Base-by-base conservation (phyloP, 2,888 invertebrate species). In the Spicauda simplicius region DNA sequence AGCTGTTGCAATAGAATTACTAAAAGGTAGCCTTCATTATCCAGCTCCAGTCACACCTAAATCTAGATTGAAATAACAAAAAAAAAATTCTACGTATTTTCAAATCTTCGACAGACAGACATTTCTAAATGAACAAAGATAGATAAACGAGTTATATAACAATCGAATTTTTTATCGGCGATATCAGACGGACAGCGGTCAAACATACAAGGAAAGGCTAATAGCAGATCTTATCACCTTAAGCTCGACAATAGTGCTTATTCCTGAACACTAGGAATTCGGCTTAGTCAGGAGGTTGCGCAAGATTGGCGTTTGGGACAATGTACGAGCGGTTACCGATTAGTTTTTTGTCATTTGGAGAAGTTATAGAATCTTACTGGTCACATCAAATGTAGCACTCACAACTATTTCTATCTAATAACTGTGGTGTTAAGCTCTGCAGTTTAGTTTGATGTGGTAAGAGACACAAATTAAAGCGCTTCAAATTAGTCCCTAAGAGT, bases 261-360 rank as follows among this genome's bases (percentile, higher is more conserved):
- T 58, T 16, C 45, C 45, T 10, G 56, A 48, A n/a, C 41, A 20
- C 45, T 58, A 58, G 58, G 58, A 58, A 58, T 58, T 58, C 58
- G 58, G 33, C 58, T 58, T 58, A 58, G 58, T 58, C 58, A 58
- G 58, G n/a, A 14, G 10, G 11, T 58, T 58, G 58, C 58, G 58
- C 58, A 58, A 58, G 20, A n/a, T 10, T 33, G 45, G 1, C 41
- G 45, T 11, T 0, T 20, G n/a, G 41, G 20, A n/a, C n/a, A 41
- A 41, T 12, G 12, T 41, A 10, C 7, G 10, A 48, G 20, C n/a
- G 20, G 45, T 4, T 0, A 25, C 45, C 58, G 58, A 25, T 41
- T 41, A 14, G 7, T 41, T 41, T 41, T 41, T 14, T 41, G 1
- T 14, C 2, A 14, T 3, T 41, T 14, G 12, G 8, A 10, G 33